A percentile compares a stretch with the other conserved stretches of the same genome.
Evolutionary conservation across 2,888 invertebrate genomes (phyloP).

Genomic region (Amblyteles armatorius): DNA sequence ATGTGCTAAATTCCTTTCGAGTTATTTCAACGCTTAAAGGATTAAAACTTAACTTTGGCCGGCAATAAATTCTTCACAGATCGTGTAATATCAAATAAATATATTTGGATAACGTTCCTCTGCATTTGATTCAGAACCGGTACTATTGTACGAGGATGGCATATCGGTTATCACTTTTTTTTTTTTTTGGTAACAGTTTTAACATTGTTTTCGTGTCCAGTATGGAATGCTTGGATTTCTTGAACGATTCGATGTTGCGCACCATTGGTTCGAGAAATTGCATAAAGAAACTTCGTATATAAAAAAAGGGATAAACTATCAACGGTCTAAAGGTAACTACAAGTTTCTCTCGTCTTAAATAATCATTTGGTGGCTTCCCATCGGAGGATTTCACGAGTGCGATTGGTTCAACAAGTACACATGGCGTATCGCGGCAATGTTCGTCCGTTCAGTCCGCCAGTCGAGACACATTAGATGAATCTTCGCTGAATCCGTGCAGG

Average conservation of each 20-base stretch:
- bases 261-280: slow-evolving; percentile 15
- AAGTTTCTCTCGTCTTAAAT: slow-evolving; percentile 45
- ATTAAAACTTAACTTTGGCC: background rate
- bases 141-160: slow-evolving; percentile 50
- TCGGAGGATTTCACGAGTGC: slow-evolving; percentile 33
- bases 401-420: slow-evolving; percentile 23
- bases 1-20: background rate
- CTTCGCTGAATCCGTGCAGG: background rate
- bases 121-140: slow-evolving; percentile 46
- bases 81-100: slow-evolving; percentile 63
- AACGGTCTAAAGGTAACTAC: slow-evolving; percentile 61
- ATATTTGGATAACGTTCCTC: slow-evolving; percentile 60
- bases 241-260: slow-evolving; percentile 18
- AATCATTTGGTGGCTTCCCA: slow-evolving; percentile 46
- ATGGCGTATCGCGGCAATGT: slow-evolving; percentile 15
- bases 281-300: slow-evolving; percentile 5
- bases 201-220: slow-evolving; percentile 3
- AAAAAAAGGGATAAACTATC: slow-evolving; percentile 15
- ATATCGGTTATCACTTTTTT: slow-evolving; percentile 39
- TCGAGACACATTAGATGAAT: slow-evolving; percentile 3
- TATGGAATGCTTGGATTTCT: slow-evolving; percentile 8
- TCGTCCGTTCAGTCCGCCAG: background rate
- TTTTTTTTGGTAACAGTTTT: slow-evolving; percentile 6
- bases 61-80: slow-evolving; percentile 27
- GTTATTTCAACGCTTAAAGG: background rate